Conservation (phyloP, 2,888 invertebrate genomes). For the Galerucella nymphaeae region DNA sequence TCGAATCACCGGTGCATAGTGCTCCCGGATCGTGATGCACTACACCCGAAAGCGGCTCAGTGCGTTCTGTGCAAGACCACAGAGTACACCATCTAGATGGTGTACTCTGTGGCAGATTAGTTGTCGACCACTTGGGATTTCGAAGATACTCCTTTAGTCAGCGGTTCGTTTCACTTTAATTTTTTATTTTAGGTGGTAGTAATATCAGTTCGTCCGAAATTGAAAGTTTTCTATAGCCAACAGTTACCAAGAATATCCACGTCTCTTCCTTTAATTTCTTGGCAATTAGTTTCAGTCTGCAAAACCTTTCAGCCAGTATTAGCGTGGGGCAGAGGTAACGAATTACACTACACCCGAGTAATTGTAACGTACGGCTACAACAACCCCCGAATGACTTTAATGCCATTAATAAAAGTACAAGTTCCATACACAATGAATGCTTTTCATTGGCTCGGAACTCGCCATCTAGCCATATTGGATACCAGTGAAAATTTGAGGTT, state of each 20-base stretch:
- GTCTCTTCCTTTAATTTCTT: conserved; percentile 89
- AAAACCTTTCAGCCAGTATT: conserved; percentile 82
- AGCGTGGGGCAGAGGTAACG: conserved; percentile 87
- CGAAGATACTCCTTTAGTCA: too few species aligned
- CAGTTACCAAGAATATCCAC: conserved; percentile 76
- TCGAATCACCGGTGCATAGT: too few species aligned
- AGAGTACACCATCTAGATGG: too few species aligned
- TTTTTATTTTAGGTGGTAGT: conserved; percentile 73
- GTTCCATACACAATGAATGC: conserved; percentile 79
- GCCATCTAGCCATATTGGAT: conserved; percentile 88
- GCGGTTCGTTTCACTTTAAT: conserved; percentile 7
- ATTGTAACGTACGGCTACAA: conserved; percentile 65
- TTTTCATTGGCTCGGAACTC: conserved; percentile 83
- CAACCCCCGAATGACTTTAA: conserved; percentile 67
- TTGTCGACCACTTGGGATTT: too few species aligned
- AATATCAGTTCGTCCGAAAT: conserved; percentile 80
- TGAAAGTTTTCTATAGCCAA: conserved; percentile 83
- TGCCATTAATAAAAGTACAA: conserved; percentile 77
- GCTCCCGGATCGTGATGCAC: too few species aligned
- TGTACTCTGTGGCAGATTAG: too few species aligned
- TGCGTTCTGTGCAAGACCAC: too few species aligned
- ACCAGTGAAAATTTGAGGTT: conserved; percentile 86
- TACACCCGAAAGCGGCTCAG: too few species aligned
- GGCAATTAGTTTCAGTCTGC: conserved; percentile 91
- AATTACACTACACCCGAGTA: conserved; percentile 88